Conservation (phyloP, 1,140 invertebrate genomes). For the Drosophila auraria region DNA sequence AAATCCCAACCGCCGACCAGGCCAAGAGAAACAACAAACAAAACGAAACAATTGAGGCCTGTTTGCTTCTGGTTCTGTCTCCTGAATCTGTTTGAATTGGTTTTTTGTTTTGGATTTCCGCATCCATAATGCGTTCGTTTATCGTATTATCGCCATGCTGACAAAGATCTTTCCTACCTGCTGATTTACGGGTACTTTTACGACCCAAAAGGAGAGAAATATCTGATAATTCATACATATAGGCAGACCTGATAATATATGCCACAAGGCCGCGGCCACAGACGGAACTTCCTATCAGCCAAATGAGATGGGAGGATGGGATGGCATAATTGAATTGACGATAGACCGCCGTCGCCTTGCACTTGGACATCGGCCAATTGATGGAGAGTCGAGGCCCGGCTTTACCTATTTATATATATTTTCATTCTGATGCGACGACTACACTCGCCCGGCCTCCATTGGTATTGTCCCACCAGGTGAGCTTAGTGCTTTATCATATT, state of each 20-base stretch:
- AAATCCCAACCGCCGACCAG: slow-evolving; percentile 3
- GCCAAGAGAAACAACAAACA: slow-evolving; percentile 18
- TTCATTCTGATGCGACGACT: slow-evolving; percentile 24
- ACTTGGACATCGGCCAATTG: slow-evolving; percentile 66
- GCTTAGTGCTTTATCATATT: slow-evolving; percentile 1
- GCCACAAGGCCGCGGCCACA: slow-evolving; percentile 35
- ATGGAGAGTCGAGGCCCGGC: slow-evolving; percentile 19
- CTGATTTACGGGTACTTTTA: slow-evolving; percentile 42
- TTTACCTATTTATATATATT: slow-evolving; percentile 41
- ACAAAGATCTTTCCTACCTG: slow-evolving; percentile 38
- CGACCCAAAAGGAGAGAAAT: slow-evolving; percentile 18
- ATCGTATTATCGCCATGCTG: slow-evolving; percentile 32
- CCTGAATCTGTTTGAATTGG: slow-evolving; percentile 25
- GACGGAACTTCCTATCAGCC: slow-evolving; percentile 49
- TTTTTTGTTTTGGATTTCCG: slow-evolving; percentile 53
- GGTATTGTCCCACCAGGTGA: slow-evolving; percentile 29
- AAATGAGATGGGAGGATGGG: slow-evolving; percentile 52
- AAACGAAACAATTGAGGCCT: slow-evolving; percentile 27
- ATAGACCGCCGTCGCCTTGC: slow-evolving; percentile 55
- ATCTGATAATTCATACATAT: slow-evolving; percentile 25
- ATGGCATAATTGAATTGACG: slow-evolving; percentile 57
- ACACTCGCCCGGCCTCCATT: slow-evolving; percentile 25
- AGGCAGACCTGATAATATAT: slow-evolving; percentile 35
- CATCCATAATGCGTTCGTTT: slow-evolving; percentile 34
- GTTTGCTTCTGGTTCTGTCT: slow-evolving; percentile 28